Conservation (phyloP, 2,888 invertebrate species). For the Clepsis dumicolana region DNA sequence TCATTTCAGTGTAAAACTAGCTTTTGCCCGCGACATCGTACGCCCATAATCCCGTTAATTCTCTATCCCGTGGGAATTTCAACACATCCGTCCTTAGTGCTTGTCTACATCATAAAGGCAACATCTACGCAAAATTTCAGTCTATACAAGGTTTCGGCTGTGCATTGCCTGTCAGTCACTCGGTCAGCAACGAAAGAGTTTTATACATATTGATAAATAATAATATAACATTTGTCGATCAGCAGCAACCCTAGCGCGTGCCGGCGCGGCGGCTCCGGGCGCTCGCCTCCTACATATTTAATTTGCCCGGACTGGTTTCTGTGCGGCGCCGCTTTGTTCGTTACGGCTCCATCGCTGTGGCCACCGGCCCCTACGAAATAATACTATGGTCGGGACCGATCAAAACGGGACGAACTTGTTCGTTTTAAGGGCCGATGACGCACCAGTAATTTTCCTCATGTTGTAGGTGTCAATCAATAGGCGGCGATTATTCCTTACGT, state of each 20-base stretch:
- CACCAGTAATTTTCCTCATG: too few species aligned
- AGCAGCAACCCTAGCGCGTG: conserved; percentile 40
- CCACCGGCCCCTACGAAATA: conserved; percentile 28
- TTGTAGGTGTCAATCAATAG: too few species aligned
- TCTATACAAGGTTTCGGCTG: too few species aligned
- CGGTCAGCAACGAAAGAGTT: background rate
- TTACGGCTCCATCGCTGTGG: conserved; percentile 80
- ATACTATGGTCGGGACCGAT: background rate
- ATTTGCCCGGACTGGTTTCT: conserved; percentile 84
- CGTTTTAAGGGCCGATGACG: background rate
- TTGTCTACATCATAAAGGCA: too few species aligned
- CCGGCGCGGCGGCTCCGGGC: conserved; percentile 74
- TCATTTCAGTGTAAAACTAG: too few species aligned
- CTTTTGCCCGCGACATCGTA: too few species aligned
- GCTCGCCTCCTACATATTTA: conserved; percentile 85
- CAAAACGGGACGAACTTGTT: background rate
- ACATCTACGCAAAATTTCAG: too few species aligned
- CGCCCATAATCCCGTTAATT: too few species aligned
- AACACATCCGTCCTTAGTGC: too few species aligned
- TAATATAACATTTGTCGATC: conserved; percentile 7
- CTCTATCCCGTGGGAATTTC: too few species aligned
- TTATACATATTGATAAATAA: background rate
- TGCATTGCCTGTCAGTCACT: too few species aligned
- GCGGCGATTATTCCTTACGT: too few species aligned
- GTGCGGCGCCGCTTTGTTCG: conserved; percentile 77